A percentile compares a stretch with the other conserved stretches of the same genome.
Evolutionary conservation across 2,888 invertebrate species (phyloP).

Genomic region (Melanotus villosus): DNA sequence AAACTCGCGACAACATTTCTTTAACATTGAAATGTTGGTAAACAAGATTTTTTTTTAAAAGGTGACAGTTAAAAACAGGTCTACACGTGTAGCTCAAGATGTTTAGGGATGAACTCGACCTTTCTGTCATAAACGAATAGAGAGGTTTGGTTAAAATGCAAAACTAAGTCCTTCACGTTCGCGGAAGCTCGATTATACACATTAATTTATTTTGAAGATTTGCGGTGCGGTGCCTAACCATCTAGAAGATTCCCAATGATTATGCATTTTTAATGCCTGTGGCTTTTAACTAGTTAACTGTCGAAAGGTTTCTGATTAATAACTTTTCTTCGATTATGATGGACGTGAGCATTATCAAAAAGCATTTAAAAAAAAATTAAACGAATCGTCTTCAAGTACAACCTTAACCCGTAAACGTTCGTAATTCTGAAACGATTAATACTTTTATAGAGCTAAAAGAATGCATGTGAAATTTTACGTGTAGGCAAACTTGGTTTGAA

Average conservation of each 20-base stretch:
- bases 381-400: constrained; percentile 1
- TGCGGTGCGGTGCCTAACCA: background rate
- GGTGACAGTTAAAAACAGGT: too few species aligned
- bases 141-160: constrained; percentile 9
- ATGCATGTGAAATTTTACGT: constrained; percentile 23
- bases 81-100: too few species aligned
- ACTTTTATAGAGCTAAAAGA: constrained; percentile 12
- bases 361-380: background rate
- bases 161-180: constrained; percentile 6
- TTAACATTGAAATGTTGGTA: too few species aligned
- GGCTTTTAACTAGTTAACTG: background rate
- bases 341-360: background rate
- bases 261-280: background rate
- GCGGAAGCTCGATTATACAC: constrained; percentile 8
- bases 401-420: constrained; percentile 12
- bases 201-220: background rate
- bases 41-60: too few species aligned
- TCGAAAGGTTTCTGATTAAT: background rate
- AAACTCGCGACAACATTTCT: too few species aligned
- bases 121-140: background rate
- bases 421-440: background rate
- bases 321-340: background rate
- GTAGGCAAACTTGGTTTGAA: constrained; percentile 27
- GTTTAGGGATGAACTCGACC: background rate
- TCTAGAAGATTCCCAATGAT: background rate